phyloP scores from a whole-genome alignment of 2,113 vertebrate species.

The Clinocottus analis region DNA sequence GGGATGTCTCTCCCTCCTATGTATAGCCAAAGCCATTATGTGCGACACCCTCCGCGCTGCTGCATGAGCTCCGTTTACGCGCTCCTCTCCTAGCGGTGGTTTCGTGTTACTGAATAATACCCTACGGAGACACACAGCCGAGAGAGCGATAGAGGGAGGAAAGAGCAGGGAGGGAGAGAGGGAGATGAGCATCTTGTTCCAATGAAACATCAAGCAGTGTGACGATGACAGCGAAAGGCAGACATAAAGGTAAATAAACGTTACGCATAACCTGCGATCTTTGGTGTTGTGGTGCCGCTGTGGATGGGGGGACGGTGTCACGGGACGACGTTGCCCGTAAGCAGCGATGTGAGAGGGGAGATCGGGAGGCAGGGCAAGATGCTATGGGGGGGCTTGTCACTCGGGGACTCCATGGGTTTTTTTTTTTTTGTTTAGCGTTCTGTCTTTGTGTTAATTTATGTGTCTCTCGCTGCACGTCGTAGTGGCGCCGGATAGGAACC shows the following conservation, averaged over 20 bases:
- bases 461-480: conserved; percentile 1
- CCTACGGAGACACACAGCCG: conserved; percentile 59
- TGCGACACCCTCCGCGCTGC: conserved; percentile 67
- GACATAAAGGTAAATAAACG: conserved; percentile 85
- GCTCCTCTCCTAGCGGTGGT: conserved; percentile 77
- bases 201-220: conserved; percentile 83
- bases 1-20: conserved; percentile 64
- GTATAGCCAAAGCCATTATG: conserved; percentile 53
- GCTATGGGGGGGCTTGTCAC: conserved; percentile 52
- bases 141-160: conserved; percentile 60
- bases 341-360: conserved; percentile 36
- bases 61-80: conserved; percentile 74
- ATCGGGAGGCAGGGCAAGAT: conserved; percentile 21
- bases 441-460: background rate
- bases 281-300: conserved; percentile 39
- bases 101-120: conserved; percentile 78
- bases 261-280: conserved; percentile 32
- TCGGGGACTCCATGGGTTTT: conserved; percentile 41
- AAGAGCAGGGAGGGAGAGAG: conserved; percentile 63
- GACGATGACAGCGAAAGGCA: conserved; percentile 88
- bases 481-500: background rate
- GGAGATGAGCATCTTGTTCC: conserved; percentile 82
- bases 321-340: conserved; percentile 64
- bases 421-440: conserved; percentile 9
- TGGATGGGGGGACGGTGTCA: conserved; percentile 57